Evolutionary conservation across 1,140 invertebrate genomes (phyloP).

Genomic region (Caenorhabditis brenneri): DNA sequence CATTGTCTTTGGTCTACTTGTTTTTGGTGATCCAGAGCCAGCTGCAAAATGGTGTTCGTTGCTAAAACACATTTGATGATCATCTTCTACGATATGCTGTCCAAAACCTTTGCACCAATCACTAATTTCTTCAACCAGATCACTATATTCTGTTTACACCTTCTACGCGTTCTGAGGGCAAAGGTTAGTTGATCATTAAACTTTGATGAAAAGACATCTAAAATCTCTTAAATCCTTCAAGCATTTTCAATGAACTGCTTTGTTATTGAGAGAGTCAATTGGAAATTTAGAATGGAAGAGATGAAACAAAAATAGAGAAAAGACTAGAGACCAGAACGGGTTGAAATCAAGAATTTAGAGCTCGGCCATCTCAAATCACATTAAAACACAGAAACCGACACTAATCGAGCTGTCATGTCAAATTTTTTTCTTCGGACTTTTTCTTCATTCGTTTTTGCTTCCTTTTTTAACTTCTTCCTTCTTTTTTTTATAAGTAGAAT

Average conservation of each 20-base stretch:
- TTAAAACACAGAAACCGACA: not conserved
- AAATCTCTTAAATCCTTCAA: not conserved
- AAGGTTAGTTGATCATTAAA: not conserved
- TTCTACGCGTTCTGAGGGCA: not conserved
- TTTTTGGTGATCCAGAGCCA: not conserved
- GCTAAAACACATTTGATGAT: not conserved
- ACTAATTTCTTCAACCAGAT: not conserved
- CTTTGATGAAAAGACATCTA: not conserved
- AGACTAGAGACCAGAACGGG: not conserved
- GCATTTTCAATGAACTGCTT: too few species aligned
- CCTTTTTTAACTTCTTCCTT: not conserved
- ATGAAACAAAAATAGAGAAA: not conserved
- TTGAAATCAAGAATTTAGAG: not conserved
- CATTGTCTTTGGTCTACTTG: not conserved
- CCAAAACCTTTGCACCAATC: not conserved
- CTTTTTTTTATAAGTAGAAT: not conserved
- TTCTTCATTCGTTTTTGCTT: not conserved
- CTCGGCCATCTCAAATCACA: not conserved
- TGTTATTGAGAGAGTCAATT: too few species aligned
- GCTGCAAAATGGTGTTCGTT: slow-evolving; percentile 18
- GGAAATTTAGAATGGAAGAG: too few species aligned
- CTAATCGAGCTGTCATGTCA: not conserved
- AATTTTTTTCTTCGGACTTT: not conserved
- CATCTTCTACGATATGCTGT: not conserved
- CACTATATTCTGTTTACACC: slow-evolving; percentile 24